These are phyloP conservation scores for Aptenodytes forsteri DNA, from an alignment of 2,113 vertebrate genomes.

Conservation along the genomic window DNA sequence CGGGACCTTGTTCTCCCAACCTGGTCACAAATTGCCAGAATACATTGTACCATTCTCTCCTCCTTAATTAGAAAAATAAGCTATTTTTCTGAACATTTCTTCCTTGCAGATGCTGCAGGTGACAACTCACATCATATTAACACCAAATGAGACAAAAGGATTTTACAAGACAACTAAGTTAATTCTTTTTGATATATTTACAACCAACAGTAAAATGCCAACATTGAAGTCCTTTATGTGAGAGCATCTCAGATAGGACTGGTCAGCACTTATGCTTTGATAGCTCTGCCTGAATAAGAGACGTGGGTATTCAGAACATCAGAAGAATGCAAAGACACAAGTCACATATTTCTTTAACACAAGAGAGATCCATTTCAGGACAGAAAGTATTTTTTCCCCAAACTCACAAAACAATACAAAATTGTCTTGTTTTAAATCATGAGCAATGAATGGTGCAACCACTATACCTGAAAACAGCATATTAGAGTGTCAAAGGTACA, in stretches of 20 bases:
- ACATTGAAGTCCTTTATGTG: not conserved
- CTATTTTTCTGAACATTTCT: not conserved
- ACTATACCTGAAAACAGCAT: not conserved
- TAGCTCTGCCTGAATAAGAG: not conserved
- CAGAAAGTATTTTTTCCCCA: not conserved
- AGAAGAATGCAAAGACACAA: not conserved
- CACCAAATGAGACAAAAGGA: not conserved
- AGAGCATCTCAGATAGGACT: not conserved
- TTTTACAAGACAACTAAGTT: not conserved
- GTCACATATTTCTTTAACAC: not conserved
- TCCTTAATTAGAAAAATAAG: no score
- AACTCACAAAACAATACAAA: not conserved
- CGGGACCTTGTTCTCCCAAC: no score
- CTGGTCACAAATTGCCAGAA: no score
- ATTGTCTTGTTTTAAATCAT: not conserved
- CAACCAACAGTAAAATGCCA: not conserved
- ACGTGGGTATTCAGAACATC: not conserved
- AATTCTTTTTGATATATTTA: not conserved
- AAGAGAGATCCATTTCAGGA: not conserved
- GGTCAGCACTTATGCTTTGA: not conserved
- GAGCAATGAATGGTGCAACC: not conserved
- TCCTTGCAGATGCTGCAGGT: not conserved
- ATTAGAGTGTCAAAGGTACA: not conserved
- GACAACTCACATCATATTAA: not conserved
- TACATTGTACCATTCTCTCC: no score